Evolutionary conservation across 2,888 invertebrate genomes (phyloP).

Genomic region (Sminthurinus aureus): DNA sequence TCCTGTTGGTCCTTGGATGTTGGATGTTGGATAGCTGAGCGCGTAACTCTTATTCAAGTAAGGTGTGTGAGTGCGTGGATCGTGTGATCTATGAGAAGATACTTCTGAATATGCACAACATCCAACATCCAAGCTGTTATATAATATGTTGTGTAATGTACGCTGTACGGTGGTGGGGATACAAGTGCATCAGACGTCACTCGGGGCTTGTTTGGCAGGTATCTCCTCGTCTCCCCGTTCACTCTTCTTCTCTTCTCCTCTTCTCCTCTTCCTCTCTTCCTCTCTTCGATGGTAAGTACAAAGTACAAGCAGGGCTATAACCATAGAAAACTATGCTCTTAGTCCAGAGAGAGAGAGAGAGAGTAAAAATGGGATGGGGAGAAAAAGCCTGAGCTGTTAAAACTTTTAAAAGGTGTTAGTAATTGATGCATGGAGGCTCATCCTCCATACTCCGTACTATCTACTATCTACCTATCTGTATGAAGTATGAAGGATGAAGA

Average conservation of each 20-base stretch:
- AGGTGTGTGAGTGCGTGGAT: slow-evolving; percentile 7
- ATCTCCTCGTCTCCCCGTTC: too few relatives aligned
- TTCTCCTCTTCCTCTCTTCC: too few relatives aligned
- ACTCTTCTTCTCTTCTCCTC: too few relatives aligned
- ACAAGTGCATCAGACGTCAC: not conserved
- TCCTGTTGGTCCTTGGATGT: too few relatives aligned
- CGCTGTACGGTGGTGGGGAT: not conserved
- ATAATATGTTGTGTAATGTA: too few relatives aligned
- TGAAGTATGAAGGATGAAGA: not conserved
- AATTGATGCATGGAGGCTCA: slow-evolving; percentile 42
- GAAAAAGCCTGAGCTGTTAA: slow-evolving; percentile 34
- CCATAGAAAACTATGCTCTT: too few relatives aligned
- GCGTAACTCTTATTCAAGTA: not conserved
- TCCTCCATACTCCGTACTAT: too few relatives aligned
- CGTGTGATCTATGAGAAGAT: not conserved
- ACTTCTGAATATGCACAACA: not conserved
- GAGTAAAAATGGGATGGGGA: slow-evolving; percentile 34
- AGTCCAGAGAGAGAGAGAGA: not conserved
- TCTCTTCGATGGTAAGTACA: too few relatives aligned
- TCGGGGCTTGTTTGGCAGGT: not conserved
- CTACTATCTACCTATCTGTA: not conserved
- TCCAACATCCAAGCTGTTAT: too few relatives aligned
- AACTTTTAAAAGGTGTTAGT: slow-evolving; percentile 47
- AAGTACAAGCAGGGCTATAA: too few relatives aligned
- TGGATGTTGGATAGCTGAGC: not conserved